These are phyloP conservation scores for Noctilio leporinus DNA, from an alignment of 2,113 vertebrate genomes.

Conservation along the genomic window DNA sequence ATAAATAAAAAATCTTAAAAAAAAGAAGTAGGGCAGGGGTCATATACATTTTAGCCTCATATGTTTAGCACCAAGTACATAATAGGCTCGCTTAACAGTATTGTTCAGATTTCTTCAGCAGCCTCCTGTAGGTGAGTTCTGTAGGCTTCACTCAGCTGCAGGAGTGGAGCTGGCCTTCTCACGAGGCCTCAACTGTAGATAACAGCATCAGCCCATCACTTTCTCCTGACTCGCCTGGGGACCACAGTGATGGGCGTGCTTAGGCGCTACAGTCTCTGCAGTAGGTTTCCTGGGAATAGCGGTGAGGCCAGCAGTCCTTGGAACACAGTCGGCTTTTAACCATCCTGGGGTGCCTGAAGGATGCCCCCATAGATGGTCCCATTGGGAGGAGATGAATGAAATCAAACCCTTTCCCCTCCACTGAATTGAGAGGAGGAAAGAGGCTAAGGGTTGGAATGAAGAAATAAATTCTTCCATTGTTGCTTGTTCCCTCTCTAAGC, in stretches of 20 bases:
- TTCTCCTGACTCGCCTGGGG: neutral
- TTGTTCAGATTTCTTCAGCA: neutral
- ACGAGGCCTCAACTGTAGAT: neutral
- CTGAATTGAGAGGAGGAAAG: neutral
- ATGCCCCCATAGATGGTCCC: neutral
- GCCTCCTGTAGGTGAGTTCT: neutral
- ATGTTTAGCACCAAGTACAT: neutral
- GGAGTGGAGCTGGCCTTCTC: neutral
- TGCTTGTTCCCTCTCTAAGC: neutral
- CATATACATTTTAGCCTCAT: neutral
- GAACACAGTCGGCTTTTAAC: neutral
- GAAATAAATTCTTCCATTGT: neutral
- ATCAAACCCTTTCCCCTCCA: neutral
- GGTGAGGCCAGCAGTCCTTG: neutral
- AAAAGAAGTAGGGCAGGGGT: too few species aligned
- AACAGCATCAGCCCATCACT: neutral
- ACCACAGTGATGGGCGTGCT: neutral
- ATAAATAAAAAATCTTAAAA: too few species aligned
- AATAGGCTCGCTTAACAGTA: neutral
- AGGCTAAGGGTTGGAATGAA: neutral
- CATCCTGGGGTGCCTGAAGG: neutral
- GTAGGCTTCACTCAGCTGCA: neutral
- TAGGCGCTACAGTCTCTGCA: neutral
- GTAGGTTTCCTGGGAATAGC: slow-evolving; percentile 34
- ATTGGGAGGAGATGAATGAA: slow-evolving; percentile 1